phyloP scores from a whole-genome alignment of 1,140 invertebrate genomes.

The Mylabris phalerata region DNA sequence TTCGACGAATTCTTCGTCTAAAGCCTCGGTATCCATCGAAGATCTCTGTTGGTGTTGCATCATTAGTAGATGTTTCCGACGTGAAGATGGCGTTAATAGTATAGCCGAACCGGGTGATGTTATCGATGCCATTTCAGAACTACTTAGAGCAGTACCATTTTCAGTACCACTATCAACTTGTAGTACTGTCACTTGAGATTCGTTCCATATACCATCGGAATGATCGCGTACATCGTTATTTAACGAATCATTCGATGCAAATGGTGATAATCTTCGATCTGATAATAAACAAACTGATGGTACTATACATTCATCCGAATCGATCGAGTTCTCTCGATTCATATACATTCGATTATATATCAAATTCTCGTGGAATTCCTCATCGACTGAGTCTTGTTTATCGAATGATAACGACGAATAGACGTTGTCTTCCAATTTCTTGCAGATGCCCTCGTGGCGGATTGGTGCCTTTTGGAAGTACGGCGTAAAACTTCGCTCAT shows the following conservation, averaged over 20 bases:
- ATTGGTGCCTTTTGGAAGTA: slow-evolving; percentile 54
- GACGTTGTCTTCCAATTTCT: slow-evolving; percentile 33
- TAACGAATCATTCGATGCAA: slow-evolving; percentile 72
- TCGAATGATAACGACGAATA: slow-evolving; percentile 35
- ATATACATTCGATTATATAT: slow-evolving; percentile 64
- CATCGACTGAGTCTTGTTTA: slow-evolving; percentile 44
- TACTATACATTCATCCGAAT: slow-evolving; percentile 40
- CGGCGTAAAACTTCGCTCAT: slow-evolving; percentile 29
- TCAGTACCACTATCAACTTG: slow-evolving; percentile 64
- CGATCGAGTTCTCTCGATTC: slow-evolving; percentile 37
- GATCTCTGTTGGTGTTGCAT: slow-evolving; percentile 76
- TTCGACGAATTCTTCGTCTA: slow-evolving; percentile 60
- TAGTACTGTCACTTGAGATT: slow-evolving; percentile 75
- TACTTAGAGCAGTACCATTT: slow-evolving; percentile 53
- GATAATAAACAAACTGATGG: slow-evolving; percentile 38
- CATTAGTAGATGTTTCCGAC: slow-evolving; percentile 64
- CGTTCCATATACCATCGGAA: slow-evolving; percentile 77
- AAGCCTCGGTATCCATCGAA: slow-evolving; percentile 74
- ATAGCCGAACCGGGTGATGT: slow-evolving; percentile 50
- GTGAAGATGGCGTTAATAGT: slow-evolving; percentile 65
- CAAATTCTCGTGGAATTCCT: slow-evolving; percentile 74
- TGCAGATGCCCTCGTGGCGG: slow-evolving; percentile 49
- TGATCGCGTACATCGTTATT: slow-evolving; percentile 71
- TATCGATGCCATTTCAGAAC: slow-evolving; percentile 52
- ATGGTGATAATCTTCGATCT: slow-evolving; percentile 54